Evolutionary conservation across 2,888 invertebrate genomes (phyloP).

Genomic region (Mythimna lalbum): DNA sequence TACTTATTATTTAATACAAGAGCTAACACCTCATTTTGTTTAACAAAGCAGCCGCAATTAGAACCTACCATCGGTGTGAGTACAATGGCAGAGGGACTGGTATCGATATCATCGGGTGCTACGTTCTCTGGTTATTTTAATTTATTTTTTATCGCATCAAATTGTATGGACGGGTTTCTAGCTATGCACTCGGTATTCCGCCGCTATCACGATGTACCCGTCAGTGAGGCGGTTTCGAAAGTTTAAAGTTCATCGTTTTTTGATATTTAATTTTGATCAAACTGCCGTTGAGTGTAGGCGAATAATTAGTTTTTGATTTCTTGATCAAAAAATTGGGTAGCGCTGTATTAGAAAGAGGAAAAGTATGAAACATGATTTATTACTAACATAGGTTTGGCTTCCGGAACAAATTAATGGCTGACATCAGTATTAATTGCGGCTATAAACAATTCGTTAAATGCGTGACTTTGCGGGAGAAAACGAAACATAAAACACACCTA

Average conservation of each 20-base stretch:
- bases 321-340: constrained; percentile 21
- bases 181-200: constrained; percentile 79
- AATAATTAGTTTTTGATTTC: constrained; percentile 61
- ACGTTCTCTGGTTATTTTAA: constrained; percentile 85
- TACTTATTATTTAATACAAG: constrained; percentile 89
- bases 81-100: constrained; percentile 83
- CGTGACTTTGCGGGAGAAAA: constrained; percentile 2
- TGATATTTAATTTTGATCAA: constrained; percentile 79
- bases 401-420: constrained; percentile 40
- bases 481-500: constrained; percentile 25
- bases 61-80: constrained; percentile 83
- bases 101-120: constrained; percentile 87
- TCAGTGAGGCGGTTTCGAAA: constrained; percentile 77
- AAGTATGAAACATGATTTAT: constrained; percentile 44
- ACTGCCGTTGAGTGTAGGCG: constrained; percentile 60
- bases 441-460: constrained; percentile 30
- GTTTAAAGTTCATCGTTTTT: constrained; percentile 86
- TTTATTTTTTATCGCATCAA: constrained; percentile 89
- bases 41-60: constrained; percentile 89
- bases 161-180: constrained; percentile 86
- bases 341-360: constrained; percentile 1
- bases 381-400: constrained; percentile 32
- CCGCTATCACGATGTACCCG: constrained; percentile 82
- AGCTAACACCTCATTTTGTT: constrained; percentile 90
- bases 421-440: constrained; percentile 31